These are phyloP conservation scores for Malurus alboscapulatus DNA, from an alignment of 2,113 vertebrate genomes.

Conservation along the genomic window DNA sequence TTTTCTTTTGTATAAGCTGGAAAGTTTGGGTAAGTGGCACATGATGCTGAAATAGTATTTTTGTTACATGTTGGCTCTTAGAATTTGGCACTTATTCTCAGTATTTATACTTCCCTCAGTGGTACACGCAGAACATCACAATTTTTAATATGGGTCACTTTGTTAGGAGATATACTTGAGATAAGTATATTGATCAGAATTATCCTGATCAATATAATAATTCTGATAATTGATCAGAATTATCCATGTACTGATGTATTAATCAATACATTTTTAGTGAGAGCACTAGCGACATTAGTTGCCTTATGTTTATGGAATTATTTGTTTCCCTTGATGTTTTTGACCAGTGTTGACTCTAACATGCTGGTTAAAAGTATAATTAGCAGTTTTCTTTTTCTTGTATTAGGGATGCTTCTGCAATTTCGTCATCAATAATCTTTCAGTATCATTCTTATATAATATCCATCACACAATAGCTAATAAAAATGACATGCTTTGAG, in stretches of 20 bases:
- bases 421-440: neutral
- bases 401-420: neutral
- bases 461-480: neutral
- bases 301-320: neutral
- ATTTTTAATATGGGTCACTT: neutral
- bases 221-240: neutral
- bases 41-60: neutral
- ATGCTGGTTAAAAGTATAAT: neutral
- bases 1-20: neutral
- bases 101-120: neutral
- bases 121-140: neutral
- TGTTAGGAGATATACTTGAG: neutral
- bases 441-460: neutral
- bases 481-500: neutral
- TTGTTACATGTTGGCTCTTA: neutral
- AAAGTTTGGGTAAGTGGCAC: neutral
- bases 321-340: neutral
- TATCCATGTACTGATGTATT: neutral
- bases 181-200: neutral
- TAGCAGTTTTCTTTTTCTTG: neutral
- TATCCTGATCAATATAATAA: neutral
- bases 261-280: neutral
- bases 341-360: neutral
- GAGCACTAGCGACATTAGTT: neutral
- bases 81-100: neutral